These are phyloP conservation scores for Alces alces DNA, from an alignment of 2,113 vertebrate genomes.

Conservation along the genomic window DNA sequence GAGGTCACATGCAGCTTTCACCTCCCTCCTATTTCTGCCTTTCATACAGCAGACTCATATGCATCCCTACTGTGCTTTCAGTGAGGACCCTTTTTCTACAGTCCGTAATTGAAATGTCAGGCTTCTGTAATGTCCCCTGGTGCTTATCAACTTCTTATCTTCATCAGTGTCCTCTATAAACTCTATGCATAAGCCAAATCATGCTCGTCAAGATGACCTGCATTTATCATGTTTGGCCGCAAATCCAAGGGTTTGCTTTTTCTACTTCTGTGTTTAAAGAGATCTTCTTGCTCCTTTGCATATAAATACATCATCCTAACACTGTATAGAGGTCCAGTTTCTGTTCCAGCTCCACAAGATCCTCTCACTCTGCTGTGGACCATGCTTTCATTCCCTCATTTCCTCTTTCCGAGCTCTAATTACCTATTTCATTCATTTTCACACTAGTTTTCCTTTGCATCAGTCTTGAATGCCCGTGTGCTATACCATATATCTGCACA, in stretches of 20 bases:
- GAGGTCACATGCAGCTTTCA: neutral
- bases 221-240: neutral
- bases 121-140: neutral
- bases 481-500: neutral
- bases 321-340: neutral
- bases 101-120: neutral
- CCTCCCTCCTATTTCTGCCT: neutral
- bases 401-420: neutral
- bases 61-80: neutral
- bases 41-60: neutral
- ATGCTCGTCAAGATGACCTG: neutral
- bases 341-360: neutral
- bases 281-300: neutral
- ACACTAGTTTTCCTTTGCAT: neutral
- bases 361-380: neutral
- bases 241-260: neutral
- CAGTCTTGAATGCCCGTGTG: neutral
- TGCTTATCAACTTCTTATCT: neutral
- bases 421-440: neutral
- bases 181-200: neutral
- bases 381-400: neutral
- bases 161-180: neutral
- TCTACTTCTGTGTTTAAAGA: neutral
- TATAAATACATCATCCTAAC: neutral
- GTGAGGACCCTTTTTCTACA: neutral